Evolutionary conservation across 2,113 vertebrate species (phyloP), one percentile per base, ranked within the genome.

Genomic region (Australoheros scitulus): DNA sequence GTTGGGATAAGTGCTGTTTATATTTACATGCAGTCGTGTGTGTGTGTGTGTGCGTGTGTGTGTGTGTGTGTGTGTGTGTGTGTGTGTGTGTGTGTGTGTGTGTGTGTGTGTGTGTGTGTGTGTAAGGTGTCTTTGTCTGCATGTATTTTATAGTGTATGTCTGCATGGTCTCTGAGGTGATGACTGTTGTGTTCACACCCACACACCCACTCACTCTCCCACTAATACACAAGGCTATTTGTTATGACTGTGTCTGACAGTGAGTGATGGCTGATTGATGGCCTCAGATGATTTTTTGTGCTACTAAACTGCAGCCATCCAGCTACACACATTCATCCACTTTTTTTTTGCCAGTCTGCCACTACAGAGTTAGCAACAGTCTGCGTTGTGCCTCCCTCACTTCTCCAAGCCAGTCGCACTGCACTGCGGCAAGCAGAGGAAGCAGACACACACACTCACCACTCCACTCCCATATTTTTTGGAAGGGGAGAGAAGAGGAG

Each of bases 331-430:
- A 87, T 65, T 81, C 76, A 88, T 63, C 87, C 91, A 88, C 41
- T 50, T 82, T 92, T 26, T 32, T 92, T 89, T 86, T 94, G 92
- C 94, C 90, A 93, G 92, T 94, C 94, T 94, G 92, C 93, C 93
- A 93, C 91, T 90, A 90, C 91, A 92, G 91, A 94, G 93, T 93
- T 93, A 94, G 94, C 93, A 94, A 94, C 93, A 94, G 94, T 92
- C 90, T 94, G 93, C 90, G 91, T 93, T 92, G 93, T 82, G 90
- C 91, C 90, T 94, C 92, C 89, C 92, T 94, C 94, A 93, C 91
- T 94, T 93, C 91, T 93, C 91, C 94, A 92, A 94, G 89, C 93
- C 93, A 94, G 92, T 93, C 91, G 90, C 93, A 92, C 92, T 93
- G 94, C 94, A 94, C 91, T 94, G 94, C 93, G 92, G 93, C 93